Percentiles rank a stretch among this genome's conserved stretches.
Conservation (phyloP, 2,113 vertebrate genomes). For the Esox niger region DNA sequence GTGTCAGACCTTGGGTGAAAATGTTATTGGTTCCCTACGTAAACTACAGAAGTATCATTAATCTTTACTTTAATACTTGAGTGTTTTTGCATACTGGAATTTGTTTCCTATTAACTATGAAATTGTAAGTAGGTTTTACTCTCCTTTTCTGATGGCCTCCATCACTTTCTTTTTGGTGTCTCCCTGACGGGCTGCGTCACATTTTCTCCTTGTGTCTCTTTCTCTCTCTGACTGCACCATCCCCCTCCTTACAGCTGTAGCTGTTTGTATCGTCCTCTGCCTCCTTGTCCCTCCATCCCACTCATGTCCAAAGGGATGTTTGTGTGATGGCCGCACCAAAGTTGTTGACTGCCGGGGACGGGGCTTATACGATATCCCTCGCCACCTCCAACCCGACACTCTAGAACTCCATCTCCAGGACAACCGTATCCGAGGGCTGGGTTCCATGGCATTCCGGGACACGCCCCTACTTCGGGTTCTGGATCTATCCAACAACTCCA, state of each 20-base stretch:
- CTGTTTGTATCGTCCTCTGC: slow-evolving; percentile 63
- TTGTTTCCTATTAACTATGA: not conserved
- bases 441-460: slow-evolving; percentile 79
- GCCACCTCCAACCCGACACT: slow-evolving; percentile 78
- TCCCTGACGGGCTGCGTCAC: not conserved
- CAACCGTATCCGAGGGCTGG: slow-evolving; percentile 84
- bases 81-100: too few species aligned
- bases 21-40: not conserved
- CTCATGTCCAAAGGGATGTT: slow-evolving; percentile 84
- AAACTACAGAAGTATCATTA: not conserved
- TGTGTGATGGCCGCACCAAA: slow-evolving; percentile 76
- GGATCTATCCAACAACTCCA: slow-evolving; percentile 90
- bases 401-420: slow-evolving; percentile 85
- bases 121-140: slow-evolving; percentile 51
- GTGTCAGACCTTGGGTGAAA: slow-evolving; percentile 44
- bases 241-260: slow-evolving; percentile 65
- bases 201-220: not conserved
- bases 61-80: not conserved
- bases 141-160: not conserved
- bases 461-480: slow-evolving; percentile 79
- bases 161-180: not conserved
- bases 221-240: slow-evolving; percentile 9
- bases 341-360: slow-evolving; percentile 85
- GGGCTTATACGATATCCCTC: slow-evolving; percentile 84
- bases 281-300: slow-evolving; percentile 50